Percentiles rank a stretch among this genome's conserved stretches.
Conservation (phyloP, 2,888 invertebrate genomes). For the Operophtera brumata region DNA sequence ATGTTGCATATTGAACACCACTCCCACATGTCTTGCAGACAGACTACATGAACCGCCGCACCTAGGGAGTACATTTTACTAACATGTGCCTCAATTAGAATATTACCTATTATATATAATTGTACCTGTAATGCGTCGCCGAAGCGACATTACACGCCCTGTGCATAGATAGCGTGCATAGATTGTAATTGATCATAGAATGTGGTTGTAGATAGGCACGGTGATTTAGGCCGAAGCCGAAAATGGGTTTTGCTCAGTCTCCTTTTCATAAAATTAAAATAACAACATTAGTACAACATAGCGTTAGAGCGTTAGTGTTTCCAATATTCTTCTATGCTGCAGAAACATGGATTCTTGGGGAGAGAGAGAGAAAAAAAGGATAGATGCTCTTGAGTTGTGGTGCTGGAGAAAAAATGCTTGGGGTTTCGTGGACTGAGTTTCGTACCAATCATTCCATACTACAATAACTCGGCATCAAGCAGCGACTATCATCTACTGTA, state of each 20-base stretch:
- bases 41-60: conserved; percentile 25
- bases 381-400: too few species aligned
- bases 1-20: conserved; percentile 4
- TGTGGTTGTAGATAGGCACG: conserved; percentile 5
- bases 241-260: background rate
- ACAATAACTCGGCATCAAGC: too few species aligned
- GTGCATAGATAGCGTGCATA: conserved; percentile 29
- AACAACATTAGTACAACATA: too few species aligned
- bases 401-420: too few species aligned
- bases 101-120: conserved; percentile 30
- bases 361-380: too few species aligned
- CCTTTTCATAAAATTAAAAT: too few species aligned
- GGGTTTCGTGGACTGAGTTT: too few species aligned
- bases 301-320: too few species aligned
- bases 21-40: conserved; percentile 19
- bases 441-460: too few species aligned
- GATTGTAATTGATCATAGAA: conserved; percentile 18
- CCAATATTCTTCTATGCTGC: too few species aligned
- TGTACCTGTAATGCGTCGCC: conserved; percentile 16
- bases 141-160: conserved; percentile 28
- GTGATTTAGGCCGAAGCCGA: background rate
- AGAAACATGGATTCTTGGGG: too few species aligned
- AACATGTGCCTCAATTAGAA: conserved; percentile 45
- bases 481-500: too few species aligned
- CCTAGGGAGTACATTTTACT: conserved; percentile 42